Conservation (phyloP, 2,888 invertebrate species). For the Euphydryas editha region DNA sequence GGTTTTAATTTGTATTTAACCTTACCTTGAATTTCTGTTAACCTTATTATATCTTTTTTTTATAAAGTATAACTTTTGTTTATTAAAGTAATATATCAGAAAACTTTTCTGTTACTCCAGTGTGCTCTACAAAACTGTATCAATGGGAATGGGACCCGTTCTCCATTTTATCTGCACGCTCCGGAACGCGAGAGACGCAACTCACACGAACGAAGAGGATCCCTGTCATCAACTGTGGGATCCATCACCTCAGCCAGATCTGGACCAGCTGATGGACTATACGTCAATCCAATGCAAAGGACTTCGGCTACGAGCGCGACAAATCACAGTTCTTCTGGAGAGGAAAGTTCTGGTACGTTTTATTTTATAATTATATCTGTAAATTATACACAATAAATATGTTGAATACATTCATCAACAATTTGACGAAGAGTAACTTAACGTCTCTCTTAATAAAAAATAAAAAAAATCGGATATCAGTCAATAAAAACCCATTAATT, state of each 20-base stretch:
- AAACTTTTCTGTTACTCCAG: conserved; percentile 61
- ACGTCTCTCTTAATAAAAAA: too few relatives aligned
- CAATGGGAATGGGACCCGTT: conserved; percentile 73
- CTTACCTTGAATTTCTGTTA: too few relatives aligned
- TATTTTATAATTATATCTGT: background rate
- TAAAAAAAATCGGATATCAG: too few relatives aligned
- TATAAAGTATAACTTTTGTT: conserved; percentile 5
- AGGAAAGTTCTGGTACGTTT: conserved; percentile 71
- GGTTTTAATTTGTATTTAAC: too few relatives aligned
- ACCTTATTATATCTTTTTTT: too few relatives aligned
- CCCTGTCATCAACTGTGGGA: conserved; percentile 67
- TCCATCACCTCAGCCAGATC: conserved; percentile 72
- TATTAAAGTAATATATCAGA: background rate
- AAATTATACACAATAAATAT: background rate
- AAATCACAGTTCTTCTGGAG: conserved; percentile 73
- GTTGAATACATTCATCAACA: background rate
- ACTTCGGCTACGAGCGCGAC: conserved; percentile 56
- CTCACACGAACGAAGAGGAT: conserved; percentile 68
- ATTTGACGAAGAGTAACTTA: too few relatives aligned
- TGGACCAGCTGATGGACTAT: conserved; percentile 90
- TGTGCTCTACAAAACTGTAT: conserved; percentile 82
- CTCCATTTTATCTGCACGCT: conserved; percentile 90
- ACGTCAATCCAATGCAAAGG: conserved; percentile 91
- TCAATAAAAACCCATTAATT: too few relatives aligned
- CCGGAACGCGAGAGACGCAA: conserved; percentile 77